phyloP scores from a whole-genome alignment of 2,888 invertebrate genomes.

The Keiferia lycopersicella region DNA sequence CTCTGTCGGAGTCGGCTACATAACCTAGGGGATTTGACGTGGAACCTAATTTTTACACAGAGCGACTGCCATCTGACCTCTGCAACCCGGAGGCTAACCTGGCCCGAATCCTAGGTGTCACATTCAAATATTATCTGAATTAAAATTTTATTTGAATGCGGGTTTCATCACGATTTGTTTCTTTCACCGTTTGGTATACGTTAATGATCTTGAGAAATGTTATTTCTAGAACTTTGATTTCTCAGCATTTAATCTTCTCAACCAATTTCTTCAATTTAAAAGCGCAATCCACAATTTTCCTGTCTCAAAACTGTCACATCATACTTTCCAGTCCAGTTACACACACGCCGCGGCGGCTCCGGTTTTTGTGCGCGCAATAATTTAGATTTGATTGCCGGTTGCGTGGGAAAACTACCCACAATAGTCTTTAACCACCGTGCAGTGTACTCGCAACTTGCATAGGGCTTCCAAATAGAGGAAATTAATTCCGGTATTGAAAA shows the following conservation, averaged over 20 bases:
- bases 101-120: too few relatives aligned
- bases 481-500: neutral
- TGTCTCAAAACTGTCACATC: slow-evolving; percentile 17
- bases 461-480: neutral
- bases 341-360: neutral
- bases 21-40: too few relatives aligned
- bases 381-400: slow-evolving; percentile 34
- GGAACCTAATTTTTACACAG: too few relatives aligned
- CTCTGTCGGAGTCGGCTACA: too few relatives aligned
- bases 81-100: too few relatives aligned
- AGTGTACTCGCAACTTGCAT: slow-evolving; percentile 29
- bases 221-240: neutral
- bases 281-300: neutral
- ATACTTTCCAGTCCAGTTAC: slow-evolving; percentile 15
- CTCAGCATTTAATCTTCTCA: neutral
- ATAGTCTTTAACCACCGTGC: slow-evolving; percentile 23
- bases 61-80: too few relatives aligned
- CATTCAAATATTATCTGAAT: too few relatives aligned
- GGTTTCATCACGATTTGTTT: too few relatives aligned
- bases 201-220: neutral
- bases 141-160: too few relatives aligned
- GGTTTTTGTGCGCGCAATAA: slow-evolving; percentile 45
- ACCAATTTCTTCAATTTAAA: slow-evolving; percentile 1
- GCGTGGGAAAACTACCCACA: slow-evolving; percentile 27
- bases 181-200: too few relatives aligned